Evolutionary conservation across 2,888 invertebrate species (phyloP).

Genomic region (Nemotelus nigrinus): DNA sequence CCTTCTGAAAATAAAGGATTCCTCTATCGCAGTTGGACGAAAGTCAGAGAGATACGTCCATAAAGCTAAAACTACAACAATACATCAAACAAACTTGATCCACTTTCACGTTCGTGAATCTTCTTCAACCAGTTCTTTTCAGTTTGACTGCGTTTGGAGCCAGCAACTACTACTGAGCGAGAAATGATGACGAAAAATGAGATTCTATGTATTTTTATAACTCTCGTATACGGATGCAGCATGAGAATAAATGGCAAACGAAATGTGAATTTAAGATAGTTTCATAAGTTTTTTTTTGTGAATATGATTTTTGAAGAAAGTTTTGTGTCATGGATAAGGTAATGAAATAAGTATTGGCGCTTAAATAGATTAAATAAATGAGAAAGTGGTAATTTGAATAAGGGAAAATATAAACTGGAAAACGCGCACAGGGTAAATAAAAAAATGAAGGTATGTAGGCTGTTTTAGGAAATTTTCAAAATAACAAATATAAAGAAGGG

Average conservation of each 20-base stretch:
- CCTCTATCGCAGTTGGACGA: constrained; percentile 44
- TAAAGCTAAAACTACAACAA: constrained; percentile 52
- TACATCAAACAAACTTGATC: constrained; percentile 52
- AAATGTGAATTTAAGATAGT: constrained; percentile 21
- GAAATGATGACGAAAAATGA: constrained; percentile 45
- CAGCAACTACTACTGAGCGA: not conserved
- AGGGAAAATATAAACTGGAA: too few relatives aligned
- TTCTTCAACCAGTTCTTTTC: not conserved
- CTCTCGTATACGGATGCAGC: constrained; percentile 11
- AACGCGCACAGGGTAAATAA: too few relatives aligned
- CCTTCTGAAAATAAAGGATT: constrained; percentile 35
- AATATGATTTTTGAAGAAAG: not conserved
- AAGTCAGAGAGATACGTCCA: constrained; percentile 49
- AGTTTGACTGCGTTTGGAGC: too few relatives aligned
- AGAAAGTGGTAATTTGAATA: too few relatives aligned
- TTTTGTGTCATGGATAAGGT: not conserved
- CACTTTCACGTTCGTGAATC: constrained; percentile 47
- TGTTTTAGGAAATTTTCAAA: too few relatives aligned
- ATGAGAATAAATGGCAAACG: constrained; percentile 13
- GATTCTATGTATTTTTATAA: constrained; percentile 39
- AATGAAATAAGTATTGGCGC: too few relatives aligned
- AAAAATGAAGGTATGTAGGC: too few relatives aligned
- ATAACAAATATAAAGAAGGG: too few relatives aligned
- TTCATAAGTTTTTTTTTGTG: constrained; percentile 20
- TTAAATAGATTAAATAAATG: too few relatives aligned